Evolutionary conservation across 1,140 invertebrate species (phyloP).

Genomic region (Choristoneura fumiferana): DNA sequence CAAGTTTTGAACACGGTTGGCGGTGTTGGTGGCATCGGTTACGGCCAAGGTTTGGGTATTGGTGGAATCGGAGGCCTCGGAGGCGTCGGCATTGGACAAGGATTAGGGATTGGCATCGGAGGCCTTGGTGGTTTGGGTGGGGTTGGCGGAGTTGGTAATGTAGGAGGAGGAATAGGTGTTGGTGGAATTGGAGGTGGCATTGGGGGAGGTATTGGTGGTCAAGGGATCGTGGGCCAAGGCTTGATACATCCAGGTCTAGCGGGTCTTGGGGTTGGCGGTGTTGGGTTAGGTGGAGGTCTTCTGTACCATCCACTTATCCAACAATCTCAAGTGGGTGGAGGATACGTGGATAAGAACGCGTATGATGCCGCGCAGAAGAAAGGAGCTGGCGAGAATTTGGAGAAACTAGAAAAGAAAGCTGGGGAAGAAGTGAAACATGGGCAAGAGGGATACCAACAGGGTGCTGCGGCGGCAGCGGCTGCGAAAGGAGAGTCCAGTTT

Average conservation of each 20-base stretch:
- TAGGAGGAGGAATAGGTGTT: conserved; percentile 17
- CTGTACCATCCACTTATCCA: conserved; percentile 52
- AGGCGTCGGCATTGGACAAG: conserved; percentile 29
- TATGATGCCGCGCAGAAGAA: conserved; percentile 79
- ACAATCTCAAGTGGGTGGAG: conserved; percentile 66
- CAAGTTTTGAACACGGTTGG: conserved; percentile 61
- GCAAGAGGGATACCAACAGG: conserved; percentile 76
- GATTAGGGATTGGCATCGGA: conserved; percentile 29
- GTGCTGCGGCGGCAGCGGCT: conserved; percentile 69
- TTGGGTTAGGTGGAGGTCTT: conserved; percentile 46
- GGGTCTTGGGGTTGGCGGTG: conserved; percentile 32
- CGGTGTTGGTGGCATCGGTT: conserved; percentile 54
- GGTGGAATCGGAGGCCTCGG: conserved; percentile 34
- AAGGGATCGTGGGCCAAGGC: conserved; percentile 31
- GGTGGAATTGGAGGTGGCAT: conserved; percentile 31
- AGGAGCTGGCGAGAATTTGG: conserved; percentile 73
- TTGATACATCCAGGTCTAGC: conserved; percentile 31
- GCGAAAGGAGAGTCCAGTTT: conserved; percentile 79
- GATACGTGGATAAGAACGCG: conserved; percentile 76
- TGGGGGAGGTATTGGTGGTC: conserved; percentile 30
- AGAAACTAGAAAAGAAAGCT: conserved; percentile 76
- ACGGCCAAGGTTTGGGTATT: conserved; percentile 17
- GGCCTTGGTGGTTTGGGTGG: conserved; percentile 29
- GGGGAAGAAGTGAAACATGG: conserved; percentile 77
- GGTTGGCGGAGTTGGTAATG: conserved; percentile 43